Conservation (phyloP, 2,888 invertebrate genomes). For the Megaustenia siamemsis region DNA sequence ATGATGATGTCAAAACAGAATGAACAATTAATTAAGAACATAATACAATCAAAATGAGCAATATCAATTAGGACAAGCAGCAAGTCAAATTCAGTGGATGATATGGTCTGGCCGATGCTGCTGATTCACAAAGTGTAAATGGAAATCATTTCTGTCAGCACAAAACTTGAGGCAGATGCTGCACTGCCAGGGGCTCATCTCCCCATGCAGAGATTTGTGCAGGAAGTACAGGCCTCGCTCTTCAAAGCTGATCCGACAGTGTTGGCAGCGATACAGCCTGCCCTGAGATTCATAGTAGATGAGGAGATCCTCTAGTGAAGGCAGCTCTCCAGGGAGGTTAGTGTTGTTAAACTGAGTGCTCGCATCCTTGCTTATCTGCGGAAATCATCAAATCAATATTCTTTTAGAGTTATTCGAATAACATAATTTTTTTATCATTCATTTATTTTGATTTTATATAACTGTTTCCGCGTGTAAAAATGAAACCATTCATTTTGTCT, state of each 20-base stretch:
- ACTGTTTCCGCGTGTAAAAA: no score
- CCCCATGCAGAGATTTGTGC: conserved; percentile 72
- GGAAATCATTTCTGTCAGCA: conserved; percentile 73
- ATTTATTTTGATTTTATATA: no score
- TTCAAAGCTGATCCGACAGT: conserved; percentile 74
- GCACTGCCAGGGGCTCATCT: conserved; percentile 73
- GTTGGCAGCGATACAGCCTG: conserved; percentile 69
- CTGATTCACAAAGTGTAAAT: conserved; percentile 74
- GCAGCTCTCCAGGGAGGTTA: conserved; percentile 62
- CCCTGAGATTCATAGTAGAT: conserved; percentile 72
- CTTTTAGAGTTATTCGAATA: no score
- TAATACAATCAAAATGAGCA: no score
- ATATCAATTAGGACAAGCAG: no score
- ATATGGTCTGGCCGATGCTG: conserved; percentile 62
- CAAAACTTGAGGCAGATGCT: conserved; percentile 73
- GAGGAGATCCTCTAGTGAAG: conserved; percentile 68
- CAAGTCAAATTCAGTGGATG: conserved; percentile 48
- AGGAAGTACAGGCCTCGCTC: conserved; percentile 74
- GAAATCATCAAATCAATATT: background rate
- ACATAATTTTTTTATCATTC: no score
- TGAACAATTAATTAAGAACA: no score
- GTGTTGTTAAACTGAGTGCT: conserved; percentile 66
- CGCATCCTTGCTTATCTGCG: conserved; percentile 61
- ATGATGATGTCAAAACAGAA: no score
- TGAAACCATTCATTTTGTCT: no score